Evolutionary conservation across 2,113 vertebrate genomes (phyloP), one percentile per base, ranked within the genome.

Genomic region (Origma solitaria): DNA sequence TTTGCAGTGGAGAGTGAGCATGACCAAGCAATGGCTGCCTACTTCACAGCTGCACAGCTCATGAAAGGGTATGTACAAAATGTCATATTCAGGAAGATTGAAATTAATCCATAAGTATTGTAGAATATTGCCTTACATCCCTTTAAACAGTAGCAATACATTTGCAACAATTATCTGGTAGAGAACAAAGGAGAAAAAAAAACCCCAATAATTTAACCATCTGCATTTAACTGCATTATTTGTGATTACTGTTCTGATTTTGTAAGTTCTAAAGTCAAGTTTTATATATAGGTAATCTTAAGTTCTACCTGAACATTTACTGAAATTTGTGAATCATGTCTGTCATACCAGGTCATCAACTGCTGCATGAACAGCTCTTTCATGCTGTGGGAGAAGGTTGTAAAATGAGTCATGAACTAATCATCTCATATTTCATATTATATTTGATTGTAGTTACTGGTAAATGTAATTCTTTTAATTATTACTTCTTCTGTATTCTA

Each of bases 1-100:
- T 99, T 99, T 78, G 99, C 99, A 3, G 99, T 99, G 57, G 99
- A 99, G 97, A 99, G 99, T 21, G 99, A 99, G 58, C 99, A 99
- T 5, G 99, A 99, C 95, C 99, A 99, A 70, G 99, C 99, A 8
- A 99, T 99, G 99, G 99, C 99, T 40, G 99, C 99, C 0, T 99
- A 99, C 90, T 99, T 99, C 96, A 99, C 99, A 35, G 99, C 99
- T 35, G 99, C 99, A 4, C 99, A 99, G 97, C 98, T 99, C 64
- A 99, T 99, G 99, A 99, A 99, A 98, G 99, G 99, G 99, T 99
- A 96, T 15, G 97, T 96, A 11, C 58, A n/a, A 60, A 61, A n/a
- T 13, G 5, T 65, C 25, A 2, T 23, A 7, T 28, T 86, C 2
- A 2, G 31, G 19, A 56, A 79, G 31, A 64, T 15, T 33, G n/a